Percentiles rank a stretch among this genome's conserved stretches.
phyloP scores from a whole-genome alignment of 2,797 vertebrate genomes.

The Thaleichthys pacificus region DNA sequence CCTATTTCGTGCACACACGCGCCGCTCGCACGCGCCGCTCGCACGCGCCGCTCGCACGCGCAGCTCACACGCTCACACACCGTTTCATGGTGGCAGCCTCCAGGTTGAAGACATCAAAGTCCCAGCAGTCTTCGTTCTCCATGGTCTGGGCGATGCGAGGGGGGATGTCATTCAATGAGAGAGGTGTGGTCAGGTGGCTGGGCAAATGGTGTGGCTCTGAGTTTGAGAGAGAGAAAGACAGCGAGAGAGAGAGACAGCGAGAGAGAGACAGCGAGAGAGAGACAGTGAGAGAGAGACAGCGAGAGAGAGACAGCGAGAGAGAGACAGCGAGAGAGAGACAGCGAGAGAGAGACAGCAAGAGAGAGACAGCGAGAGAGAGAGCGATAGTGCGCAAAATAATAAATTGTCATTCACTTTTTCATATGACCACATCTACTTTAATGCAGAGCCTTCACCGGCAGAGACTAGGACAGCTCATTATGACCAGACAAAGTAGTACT shows the following conservation, averaged over 20 bases:
- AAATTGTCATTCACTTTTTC: no score
- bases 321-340: neutral
- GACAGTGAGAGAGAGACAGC: neutral
- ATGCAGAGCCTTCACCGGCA: neutral
- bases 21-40: no score
- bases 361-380: neutral
- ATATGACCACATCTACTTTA: no score
- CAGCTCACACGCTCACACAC: slow-evolving; percentile 54
- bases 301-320: neutral
- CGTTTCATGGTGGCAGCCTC: slow-evolving; percentile 92
- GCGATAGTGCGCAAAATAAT: neutral
- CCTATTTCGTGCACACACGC: neutral
- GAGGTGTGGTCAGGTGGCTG: slow-evolving; percentile 76
- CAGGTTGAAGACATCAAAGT: slow-evolving; percentile 93
- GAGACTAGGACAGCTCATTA: neutral
- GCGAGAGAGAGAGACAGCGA: slow-evolving; percentile 3
- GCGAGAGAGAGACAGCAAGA: neutral
- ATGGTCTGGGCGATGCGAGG: slow-evolving; percentile 87
- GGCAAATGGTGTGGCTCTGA: slow-evolving; percentile 83
- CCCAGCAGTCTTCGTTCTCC: slow-evolving; percentile 93
- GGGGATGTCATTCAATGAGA: slow-evolving; percentile 87
- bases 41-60: no score
- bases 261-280: neutral
- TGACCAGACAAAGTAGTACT: slow-evolving; percentile 58
- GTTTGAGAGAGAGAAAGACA: slow-evolving; percentile 20